phyloP scores from a whole-genome alignment of 1,140 invertebrate genomes.

The Orchestia grillus region DNA sequence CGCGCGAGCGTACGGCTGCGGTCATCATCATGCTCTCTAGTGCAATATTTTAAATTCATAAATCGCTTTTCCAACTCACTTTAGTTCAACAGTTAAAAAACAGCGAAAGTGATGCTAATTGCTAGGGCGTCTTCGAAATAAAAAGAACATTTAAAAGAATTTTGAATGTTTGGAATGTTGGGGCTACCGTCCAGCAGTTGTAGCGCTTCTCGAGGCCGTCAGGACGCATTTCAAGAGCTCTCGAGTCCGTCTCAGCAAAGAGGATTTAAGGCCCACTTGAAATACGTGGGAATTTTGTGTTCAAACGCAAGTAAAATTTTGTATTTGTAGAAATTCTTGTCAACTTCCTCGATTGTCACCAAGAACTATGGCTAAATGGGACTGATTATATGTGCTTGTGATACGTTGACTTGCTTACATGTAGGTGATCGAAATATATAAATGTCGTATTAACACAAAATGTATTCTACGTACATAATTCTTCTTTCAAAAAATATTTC shows the following conservation, averaged over 20 bases:
- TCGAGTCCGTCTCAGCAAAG: not conserved
- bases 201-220: not conserved
- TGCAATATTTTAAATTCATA: not conserved
- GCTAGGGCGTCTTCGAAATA: not conserved
- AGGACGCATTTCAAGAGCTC: not conserved
- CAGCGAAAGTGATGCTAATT: not conserved
- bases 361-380: not conserved
- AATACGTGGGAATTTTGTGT: not conserved
- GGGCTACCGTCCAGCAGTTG: not conserved
- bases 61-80: not conserved
- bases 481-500: too few species aligned
- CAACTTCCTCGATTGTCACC: not conserved
- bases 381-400: not conserved
- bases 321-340: not conserved
- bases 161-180: not conserved
- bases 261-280: not conserved
- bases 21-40: not conserved
- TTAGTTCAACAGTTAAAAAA: not conserved
- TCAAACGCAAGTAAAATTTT: not conserved
- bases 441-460: not conserved
- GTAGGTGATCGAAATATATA: not conserved
- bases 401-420: not conserved
- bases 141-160: not conserved
- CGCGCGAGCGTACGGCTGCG: not conserved
- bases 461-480: too few species aligned